Evolutionary conservation across 2,113 vertebrate genomes (phyloP).

Genomic region (Sphyrna mokarran): DNA sequence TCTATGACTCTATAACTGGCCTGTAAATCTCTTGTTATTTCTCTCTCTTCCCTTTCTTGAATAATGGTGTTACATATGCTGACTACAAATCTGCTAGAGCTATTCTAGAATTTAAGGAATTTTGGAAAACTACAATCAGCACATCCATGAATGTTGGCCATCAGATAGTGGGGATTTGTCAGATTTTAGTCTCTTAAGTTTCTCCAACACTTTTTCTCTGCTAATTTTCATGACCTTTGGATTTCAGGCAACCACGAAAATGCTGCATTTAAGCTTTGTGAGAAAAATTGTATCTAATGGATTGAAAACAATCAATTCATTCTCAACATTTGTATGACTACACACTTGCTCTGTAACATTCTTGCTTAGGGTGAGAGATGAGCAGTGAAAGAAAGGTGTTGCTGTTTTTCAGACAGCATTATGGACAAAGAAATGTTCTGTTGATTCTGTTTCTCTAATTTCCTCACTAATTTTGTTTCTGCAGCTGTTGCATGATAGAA

Average conservation of each 20-base stretch:
- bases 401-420: neutral
- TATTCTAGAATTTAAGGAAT: neutral
- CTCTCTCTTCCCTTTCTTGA: neutral
- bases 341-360: neutral
- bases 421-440: conserved; percentile 13
- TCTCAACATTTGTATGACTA: neutral
- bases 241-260: neutral
- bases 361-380: neutral
- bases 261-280: neutral
- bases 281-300: neutral
- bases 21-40: neutral
- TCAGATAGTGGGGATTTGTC: too few relatives aligned
- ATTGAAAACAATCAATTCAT: neutral
- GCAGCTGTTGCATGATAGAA: conserved; percentile 29
- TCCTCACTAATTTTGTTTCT: conserved; percentile 30
- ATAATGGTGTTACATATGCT: neutral
- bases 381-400: conserved; percentile 4
- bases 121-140: neutral
- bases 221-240: neutral
- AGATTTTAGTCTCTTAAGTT: neutral
- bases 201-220: neutral
- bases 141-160: neutral
- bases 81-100: neutral
- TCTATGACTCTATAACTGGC: neutral
- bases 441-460: conserved; percentile 4